Evolutionary conservation across 2,113 vertebrate genomes (phyloP).

Genomic region (Centropus unirufus): DNA sequence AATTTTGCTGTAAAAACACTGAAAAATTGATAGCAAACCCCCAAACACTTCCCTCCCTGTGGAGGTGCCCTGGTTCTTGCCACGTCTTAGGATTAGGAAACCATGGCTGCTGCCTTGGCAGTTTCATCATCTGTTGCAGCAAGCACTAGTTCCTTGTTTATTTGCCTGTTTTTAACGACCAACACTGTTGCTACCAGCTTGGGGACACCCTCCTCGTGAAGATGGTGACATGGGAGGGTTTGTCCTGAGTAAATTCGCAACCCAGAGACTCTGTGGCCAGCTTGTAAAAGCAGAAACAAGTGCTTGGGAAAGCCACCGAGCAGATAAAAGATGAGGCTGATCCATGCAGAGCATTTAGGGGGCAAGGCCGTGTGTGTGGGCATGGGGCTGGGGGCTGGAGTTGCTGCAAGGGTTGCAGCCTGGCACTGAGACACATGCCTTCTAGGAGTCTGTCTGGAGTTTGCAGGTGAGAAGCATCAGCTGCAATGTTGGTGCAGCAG

Average conservation of each 20-base stretch:
- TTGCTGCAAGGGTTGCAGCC: neutral
- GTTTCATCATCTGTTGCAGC: neutral
- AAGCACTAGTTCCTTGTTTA: neutral
- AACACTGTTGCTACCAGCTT: neutral
- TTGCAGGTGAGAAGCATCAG: neutral
- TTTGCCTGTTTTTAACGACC: neutral
- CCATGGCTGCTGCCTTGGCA: neutral
- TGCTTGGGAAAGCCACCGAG: neutral
- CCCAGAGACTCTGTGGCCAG: neutral
- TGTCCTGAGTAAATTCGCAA: neutral
- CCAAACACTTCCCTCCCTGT: neutral
- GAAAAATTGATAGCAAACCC: neutral
- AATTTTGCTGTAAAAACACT: neutral
- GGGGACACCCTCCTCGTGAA: neutral
- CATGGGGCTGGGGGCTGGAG: neutral
- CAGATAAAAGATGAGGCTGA: neutral
- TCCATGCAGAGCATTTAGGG: neutral
- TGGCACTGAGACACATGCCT: neutral
- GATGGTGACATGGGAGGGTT: accelerated
- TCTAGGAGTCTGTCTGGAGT: neutral
- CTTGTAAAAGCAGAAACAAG: neutral
- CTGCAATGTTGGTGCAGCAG: neutral
- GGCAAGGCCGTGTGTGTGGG: neutral
- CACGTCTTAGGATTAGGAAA: neutral
- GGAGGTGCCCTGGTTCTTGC: neutral